Evolutionary conservation across 1,140 invertebrate genomes (phyloP), one percentile per base, ranked within the genome.

Genomic region (Chionoecetes opilio): DNA sequence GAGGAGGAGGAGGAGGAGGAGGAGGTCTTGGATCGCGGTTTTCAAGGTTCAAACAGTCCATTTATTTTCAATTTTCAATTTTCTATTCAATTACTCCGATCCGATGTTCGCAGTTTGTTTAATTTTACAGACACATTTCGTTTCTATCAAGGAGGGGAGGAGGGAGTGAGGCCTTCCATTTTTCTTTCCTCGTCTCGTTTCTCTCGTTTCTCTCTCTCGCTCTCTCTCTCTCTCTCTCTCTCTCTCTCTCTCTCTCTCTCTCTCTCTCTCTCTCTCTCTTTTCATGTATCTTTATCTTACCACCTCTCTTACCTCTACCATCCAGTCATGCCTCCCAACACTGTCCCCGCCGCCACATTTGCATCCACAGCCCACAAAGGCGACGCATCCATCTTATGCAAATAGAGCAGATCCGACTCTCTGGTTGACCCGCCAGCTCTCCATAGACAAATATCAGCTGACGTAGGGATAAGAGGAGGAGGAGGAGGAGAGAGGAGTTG

Each of bases 401-500:
- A 75, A 75, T n/a, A 75, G 9, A 5, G n/a, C 21, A 11, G 63
- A 75, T 75, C n/a, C 63, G 11, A 75, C 21, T 21, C 63, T 75
- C 8, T 75, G 63, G 6, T 75, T 26, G n/a, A 75, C 63, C 63
- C 63, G 6, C 63, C 6, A 26, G 63, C 63, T 75, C 63, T 75
- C 8, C 63, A 2, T 21, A 75, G 63, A 75, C 63, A 75, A 75
- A 75, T 75, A 75, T 75, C 21, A 75, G n/a, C 5, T 89, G 87
- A 41, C 5, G 87, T 17, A 9, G 37, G 37, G n/a, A 37, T 35
- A 89, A 37, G 87, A 41, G 37, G 87, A 41, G 37, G 37, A 89
- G 37, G 91, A 35, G 41, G 91, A n/a, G 34, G 84, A 37, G 75
- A 46, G 91, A 38, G n/a, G 84, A 63, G 91, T 21, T n/a, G 29